Evolutionary conservation across 2,113 vertebrate genomes (phyloP), one percentile per base, ranked within the genome.

Genomic region (Thalassoma bifasciatum): DNA sequence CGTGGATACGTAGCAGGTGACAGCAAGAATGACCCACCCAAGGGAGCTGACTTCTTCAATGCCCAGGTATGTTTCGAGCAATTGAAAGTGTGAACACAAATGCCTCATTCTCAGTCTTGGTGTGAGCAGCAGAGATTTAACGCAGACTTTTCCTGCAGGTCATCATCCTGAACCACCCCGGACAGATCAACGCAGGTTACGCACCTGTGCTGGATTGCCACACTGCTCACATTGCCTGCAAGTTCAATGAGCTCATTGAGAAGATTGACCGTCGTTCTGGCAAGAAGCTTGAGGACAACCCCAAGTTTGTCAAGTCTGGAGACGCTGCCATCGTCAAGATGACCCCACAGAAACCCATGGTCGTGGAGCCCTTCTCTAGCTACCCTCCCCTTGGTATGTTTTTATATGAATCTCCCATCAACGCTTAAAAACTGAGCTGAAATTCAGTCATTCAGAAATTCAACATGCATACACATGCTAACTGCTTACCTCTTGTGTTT

Each of bases 81-180:
- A 62, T n/a, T 1, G 10, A 2, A 11, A 13, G 13, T 3, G 9
- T 1, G 2, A 1, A 0, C 4, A 0, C 5, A 23, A 42, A 1
- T 21, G 10, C 23, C 12, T 2, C 4, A 0, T 5, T 5, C 16
- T 17, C 37, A 3, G 4, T 2, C 26, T 30, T 3, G 30, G 0
- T 17, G n/a, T 26, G 1, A 10, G 19, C 5, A 13, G 1, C 11
- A 16, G 12, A 13, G 3, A 2, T 19, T 34, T 87, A 36, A 76
- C 7, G 5, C 0, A 0, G 5, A 8, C 8, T 56, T 0, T 36
- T 7, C 72, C 42, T 30, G 0, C 65, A 95, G 94, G 94, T 95
- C 79, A 95, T 95, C 83, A 94, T 95, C 91, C 92, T 95, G 92
- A 95, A 95, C 90, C 94, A 95, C 86, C 94, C 94, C 9, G 94